Evolutionary conservation across 1,140 invertebrate genomes (phyloP).

Genomic region (Rhopalosiphum padi): DNA sequence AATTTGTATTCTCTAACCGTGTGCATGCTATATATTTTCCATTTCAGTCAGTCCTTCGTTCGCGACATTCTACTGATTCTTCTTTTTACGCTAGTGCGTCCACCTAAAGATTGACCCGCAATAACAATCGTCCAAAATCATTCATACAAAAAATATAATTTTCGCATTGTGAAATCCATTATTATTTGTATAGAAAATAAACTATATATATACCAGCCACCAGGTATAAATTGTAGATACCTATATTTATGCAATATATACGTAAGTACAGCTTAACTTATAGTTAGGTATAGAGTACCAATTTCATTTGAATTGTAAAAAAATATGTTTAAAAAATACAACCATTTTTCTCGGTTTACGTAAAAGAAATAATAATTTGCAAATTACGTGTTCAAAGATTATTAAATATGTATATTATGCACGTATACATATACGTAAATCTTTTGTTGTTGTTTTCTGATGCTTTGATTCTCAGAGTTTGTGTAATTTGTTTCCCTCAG

Average conservation of each 20-base stretch:
- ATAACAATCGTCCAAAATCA: not conserved
- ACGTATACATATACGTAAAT: not conserved
- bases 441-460: not conserved
- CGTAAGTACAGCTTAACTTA: not conserved
- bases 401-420: not conserved
- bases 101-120: not conserved
- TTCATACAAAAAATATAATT: not conserved
- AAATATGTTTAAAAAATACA: not conserved
- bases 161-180: not conserved
- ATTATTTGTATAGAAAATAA: not conserved
- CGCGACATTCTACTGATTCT: not conserved
- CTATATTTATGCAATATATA: not conserved
- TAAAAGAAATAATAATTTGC: not conserved
- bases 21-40: not conserved
- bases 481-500: not conserved
- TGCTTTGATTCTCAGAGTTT: not conserved
- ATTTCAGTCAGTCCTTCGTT: not conserved
- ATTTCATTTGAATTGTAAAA: not conserved
- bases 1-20: not conserved
- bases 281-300: not conserved
- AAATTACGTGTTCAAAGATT: not conserved
- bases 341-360: not conserved
- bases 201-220: not conserved
- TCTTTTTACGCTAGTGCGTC: not conserved
- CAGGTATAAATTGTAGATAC: not conserved